Evolutionary conservation across 2,113 vertebrate species (phyloP), one percentile per base, ranked within the genome.

Genomic region (Willisornis vidua): DNA sequence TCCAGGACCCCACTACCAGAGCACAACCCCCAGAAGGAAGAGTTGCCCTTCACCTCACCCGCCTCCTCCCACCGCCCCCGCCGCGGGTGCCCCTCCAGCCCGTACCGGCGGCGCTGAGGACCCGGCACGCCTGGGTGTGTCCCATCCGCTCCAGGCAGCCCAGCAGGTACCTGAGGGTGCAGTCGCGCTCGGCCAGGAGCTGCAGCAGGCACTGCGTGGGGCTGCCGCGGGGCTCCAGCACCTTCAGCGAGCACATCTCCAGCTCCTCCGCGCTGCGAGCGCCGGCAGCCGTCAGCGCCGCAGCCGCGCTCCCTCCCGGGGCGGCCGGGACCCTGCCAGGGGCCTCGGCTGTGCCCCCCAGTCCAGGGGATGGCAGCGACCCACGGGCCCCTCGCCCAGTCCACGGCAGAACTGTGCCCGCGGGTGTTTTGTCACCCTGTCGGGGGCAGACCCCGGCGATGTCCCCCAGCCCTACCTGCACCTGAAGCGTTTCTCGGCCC

Each of bases 181-280:
- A 99, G 85, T 95, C 94, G 0, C 98, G 97, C 54, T 99, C 98
- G 2, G 98, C 96, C 49, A 99, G 97, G 58, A 97, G 91, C 58
- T 97, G 97, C 70, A 99, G 97, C 37, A 99, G 96, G 62, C 95
- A 90, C 46, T 98, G 98, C 0, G 98, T 97, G 9, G 98, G 98
- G 92, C 98, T 99, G 57, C 98, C 98, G 1, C 74, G 72, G 25
- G 98, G 87, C 29, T 65, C 98, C 93, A 99, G 94, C 86, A 98
- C 98, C 97, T 98, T 98, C 61, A 99, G 98, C 0, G 98, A 99
- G 95, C 98, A 99, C 93, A 95, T 97, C 94, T 98, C 98, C 97
- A 99, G 89, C 97, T 98, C 98, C 77, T 93, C 98, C 14, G 97
- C 97, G 37, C 98, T 99, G 95, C 41, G 45, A 82, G 58, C 1